A percentile compares a stretch with the other conserved stretches of the same genome.
phyloP scores from a whole-genome alignment of 2,113 vertebrate genomes.

The Seriola dumerili region DNA sequence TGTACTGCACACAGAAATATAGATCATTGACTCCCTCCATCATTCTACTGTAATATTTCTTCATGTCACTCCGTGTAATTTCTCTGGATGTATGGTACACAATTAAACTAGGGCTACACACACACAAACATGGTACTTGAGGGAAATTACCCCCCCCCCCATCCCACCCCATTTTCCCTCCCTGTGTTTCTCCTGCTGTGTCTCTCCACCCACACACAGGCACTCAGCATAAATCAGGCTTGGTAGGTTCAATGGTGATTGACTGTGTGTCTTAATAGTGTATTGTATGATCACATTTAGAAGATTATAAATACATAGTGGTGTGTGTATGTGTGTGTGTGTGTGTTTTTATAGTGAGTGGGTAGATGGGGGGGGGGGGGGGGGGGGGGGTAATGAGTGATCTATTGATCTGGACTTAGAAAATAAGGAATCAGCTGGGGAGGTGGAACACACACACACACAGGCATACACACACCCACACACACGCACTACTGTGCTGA shows the following conservation, averaged over 20 bases:
- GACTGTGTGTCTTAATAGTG: slow-evolving; percentile 49
- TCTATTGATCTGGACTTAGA: background rate
- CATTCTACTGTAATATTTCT: background rate
- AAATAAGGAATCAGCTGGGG: background rate
- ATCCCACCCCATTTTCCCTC: slow-evolving; percentile 1
- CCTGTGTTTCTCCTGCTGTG: slow-evolving; percentile 30
- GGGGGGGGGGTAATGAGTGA: background rate
- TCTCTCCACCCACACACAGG: slow-evolving; percentile 45
- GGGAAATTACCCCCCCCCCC: slow-evolving; percentile 38
- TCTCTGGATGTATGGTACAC: slow-evolving; percentile 41
- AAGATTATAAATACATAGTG: slow-evolving; percentile 44
- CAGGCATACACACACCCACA: background rate
- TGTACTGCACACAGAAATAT: background rate
- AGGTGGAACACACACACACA: background rate
- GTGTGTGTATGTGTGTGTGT: background rate
- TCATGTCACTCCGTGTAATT: slow-evolving; percentile 26
- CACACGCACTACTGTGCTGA: background rate
- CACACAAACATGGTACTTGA: slow-evolving; percentile 60
- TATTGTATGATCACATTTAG: slow-evolving; percentile 43
- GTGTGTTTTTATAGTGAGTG: background rate
- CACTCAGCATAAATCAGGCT: slow-evolving; percentile 58
- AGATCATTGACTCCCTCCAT: slow-evolving; percentile 7
- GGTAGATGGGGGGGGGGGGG: background rate
- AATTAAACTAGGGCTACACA: slow-evolving; percentile 37
- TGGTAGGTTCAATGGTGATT: slow-evolving; percentile 48